Evolutionary conservation across 1,140 invertebrate species (phyloP).

Genomic region (Danaus melanippus): DNA sequence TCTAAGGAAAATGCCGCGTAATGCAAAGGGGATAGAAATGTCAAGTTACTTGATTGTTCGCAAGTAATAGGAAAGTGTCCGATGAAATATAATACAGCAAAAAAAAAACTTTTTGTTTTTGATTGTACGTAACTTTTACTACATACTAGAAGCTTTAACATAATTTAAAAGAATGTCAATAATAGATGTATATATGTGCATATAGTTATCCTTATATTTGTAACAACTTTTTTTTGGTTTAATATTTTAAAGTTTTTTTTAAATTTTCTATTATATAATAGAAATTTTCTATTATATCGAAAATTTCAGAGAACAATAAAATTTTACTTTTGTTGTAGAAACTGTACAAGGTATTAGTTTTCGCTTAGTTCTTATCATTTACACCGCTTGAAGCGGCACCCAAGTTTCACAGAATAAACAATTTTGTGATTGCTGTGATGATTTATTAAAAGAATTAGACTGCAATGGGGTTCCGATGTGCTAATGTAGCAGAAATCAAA

Average conservation of each 20-base stretch:
- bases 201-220: too few relatives aligned
- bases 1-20: conserved; percentile 33
- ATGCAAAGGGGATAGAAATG: conserved; percentile 37
- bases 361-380: conserved; percentile 6
- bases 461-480: conserved; percentile 23
- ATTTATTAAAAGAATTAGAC: conserved; percentile 29
- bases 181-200: too few relatives aligned
- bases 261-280: too few relatives aligned
- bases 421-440: conserved; percentile 20
- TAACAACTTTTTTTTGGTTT: too few relatives aligned
- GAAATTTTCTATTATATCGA: too few relatives aligned
- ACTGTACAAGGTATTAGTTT: neutral
- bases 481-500: conserved; percentile 24
- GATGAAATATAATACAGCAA: neutral
- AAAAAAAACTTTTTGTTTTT: too few relatives aligned
- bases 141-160: too few relatives aligned
- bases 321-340: too few relatives aligned
- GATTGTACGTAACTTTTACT: too few relatives aligned
- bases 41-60: conserved; percentile 20
- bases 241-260: too few relatives aligned
- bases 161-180: too few relatives aligned
- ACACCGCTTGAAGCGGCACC: conserved; percentile 6
- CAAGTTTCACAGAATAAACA: conserved; percentile 24
- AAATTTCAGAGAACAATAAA: too few relatives aligned
- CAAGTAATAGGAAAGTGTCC: conserved; percentile 17